Percentiles rank a stretch among this genome's conserved stretches.
phyloP scores from a whole-genome alignment of 1,140 invertebrate species.

The Chlorops oryzae region DNA sequence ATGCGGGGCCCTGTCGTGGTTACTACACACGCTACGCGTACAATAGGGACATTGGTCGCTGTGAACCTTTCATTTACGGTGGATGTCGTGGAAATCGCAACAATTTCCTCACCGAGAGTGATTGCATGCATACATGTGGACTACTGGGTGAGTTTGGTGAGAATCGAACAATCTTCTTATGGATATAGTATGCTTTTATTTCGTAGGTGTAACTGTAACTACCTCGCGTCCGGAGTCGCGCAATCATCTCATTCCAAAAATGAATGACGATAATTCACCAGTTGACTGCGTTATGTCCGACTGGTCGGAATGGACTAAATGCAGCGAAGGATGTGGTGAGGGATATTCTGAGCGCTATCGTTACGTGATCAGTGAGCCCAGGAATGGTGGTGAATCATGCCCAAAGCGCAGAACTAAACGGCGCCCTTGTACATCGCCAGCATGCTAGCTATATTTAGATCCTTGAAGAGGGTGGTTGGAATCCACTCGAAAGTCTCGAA shows the following conservation, averaged over 20 bases:
- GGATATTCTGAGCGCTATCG: slow-evolving; percentile 33
- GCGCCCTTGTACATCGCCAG: slow-evolving; percentile 47
- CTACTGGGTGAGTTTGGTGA: slow-evolving; percentile 11
- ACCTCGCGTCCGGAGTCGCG: slow-evolving; percentile 4
- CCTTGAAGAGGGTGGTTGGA: no score
- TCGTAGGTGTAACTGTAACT: neutral
- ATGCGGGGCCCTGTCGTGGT: slow-evolving; percentile 76
- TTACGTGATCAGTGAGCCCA: slow-evolving; percentile 51
- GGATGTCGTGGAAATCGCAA: slow-evolving; percentile 87
- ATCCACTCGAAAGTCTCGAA: no score
- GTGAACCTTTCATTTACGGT: slow-evolving; percentile 77
- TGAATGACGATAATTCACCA: no score
- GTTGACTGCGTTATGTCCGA: slow-evolving; percentile 61
- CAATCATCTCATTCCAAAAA: no score
- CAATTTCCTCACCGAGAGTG: slow-evolving; percentile 73
- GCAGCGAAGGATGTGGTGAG: slow-evolving; percentile 60
- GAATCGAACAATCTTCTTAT: neutral
- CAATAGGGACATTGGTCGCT: slow-evolving; percentile 64
- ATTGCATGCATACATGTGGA: slow-evolving; percentile 68
- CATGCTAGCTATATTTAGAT: no score
- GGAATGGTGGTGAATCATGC: slow-evolving; percentile 65
- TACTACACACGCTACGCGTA: slow-evolving; percentile 79
- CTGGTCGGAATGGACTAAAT: slow-evolving; percentile 71
- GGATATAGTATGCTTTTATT: no score
- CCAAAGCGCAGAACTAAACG: slow-evolving; percentile 54